A percentile compares a stretch with the other conserved stretches of the same genome.
phyloP scores from a whole-genome alignment of 1,140 invertebrate genomes.

The Sycophila sp. region DNA sequence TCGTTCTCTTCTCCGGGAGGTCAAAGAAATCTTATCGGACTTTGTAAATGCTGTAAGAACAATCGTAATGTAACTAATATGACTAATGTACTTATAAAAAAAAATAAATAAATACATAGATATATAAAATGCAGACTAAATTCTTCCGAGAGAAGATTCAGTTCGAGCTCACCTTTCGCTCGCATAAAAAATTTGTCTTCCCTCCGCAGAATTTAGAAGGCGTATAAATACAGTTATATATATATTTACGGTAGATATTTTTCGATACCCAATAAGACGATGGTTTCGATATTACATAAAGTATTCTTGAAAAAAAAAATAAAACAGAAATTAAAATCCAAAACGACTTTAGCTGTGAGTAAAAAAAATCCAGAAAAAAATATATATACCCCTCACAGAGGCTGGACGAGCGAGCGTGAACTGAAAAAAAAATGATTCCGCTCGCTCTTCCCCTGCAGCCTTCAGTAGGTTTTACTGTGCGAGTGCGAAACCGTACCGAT shows the following conservation, averaged over 20 bases:
- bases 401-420: background rate
- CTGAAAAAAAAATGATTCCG: background rate
- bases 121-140: too few species aligned
- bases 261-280: constrained; percentile 26
- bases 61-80: constrained; percentile 36
- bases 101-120: constrained; percentile 1
- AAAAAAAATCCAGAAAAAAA: constrained; percentile 1
- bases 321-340: background rate
- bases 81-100: constrained; percentile 33
- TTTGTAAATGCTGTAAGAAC: constrained; percentile 38
- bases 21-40: background rate
- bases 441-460: constrained; percentile 37
- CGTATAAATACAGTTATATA: constrained; percentile 13
- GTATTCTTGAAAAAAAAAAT: constrained; percentile 3
- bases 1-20: constrained; percentile 22
- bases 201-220: too few species aligned
- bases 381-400: background rate
- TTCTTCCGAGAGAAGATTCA: too few species aligned
- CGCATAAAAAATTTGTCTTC: too few species aligned
- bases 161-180: too few species aligned
- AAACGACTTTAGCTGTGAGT: background rate
- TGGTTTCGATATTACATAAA: constrained; percentile 24
- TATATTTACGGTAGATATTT: constrained; percentile 35
- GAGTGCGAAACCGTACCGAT: constrained; percentile 15
- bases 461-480: background rate